Evolutionary conservation across 2,797 vertebrate genomes (phyloP).

Genomic region (Stomatorhinus walkeri): DNA sequence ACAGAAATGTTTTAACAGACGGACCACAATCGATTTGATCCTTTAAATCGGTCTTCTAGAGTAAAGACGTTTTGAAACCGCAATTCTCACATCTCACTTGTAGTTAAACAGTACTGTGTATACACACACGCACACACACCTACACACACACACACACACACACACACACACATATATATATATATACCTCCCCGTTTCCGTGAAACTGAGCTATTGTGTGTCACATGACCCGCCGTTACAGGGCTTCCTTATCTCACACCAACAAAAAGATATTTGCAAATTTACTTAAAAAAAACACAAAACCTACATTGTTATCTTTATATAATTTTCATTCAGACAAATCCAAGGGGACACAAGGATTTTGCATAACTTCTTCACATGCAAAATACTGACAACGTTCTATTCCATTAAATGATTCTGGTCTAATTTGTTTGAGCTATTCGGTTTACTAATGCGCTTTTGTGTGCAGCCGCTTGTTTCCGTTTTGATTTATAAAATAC

Average conservation of each 20-base stretch:
- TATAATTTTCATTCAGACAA: background rate
- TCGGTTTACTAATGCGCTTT: background rate
- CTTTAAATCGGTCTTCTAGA: background rate
- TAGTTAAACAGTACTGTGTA: background rate
- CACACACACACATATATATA: no score
- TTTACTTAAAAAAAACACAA: background rate
- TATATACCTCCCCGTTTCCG: background rate
- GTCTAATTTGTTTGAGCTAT: background rate
- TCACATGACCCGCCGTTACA: background rate
- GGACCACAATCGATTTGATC: background rate
- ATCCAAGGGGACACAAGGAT: background rate
- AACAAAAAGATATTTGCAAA: background rate
- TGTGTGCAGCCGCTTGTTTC: background rate
- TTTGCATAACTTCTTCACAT: background rate
- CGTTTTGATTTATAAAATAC: background rate
- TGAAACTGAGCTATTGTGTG: background rate
- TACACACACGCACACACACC: no score
- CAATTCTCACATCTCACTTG: background rate
- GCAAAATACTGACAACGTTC: background rate
- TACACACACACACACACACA: no score
- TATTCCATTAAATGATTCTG: background rate
- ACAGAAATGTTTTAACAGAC: background rate
- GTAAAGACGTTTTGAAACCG: background rate
- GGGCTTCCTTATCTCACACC: background rate
- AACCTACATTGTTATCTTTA: background rate